phyloP scores from a whole-genome alignment of 2,797 vertebrate genomes.

The Dermochelys coriacea region DNA sequence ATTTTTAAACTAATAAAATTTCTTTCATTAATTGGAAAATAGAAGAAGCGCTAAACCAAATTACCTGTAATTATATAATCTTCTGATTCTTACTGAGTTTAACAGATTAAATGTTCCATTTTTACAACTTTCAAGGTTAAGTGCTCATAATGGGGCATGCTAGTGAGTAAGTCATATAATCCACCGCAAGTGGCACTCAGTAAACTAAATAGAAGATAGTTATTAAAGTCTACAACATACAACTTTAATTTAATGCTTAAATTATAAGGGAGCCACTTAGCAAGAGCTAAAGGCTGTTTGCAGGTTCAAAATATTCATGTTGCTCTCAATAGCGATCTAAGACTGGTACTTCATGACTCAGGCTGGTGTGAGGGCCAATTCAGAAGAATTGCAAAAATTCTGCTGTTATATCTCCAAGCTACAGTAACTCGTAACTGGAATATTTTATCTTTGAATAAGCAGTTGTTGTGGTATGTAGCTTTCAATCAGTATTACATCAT shows the following conservation, averaged over 20 bases:
- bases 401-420: constrained; percentile 33
- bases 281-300: constrained; percentile 70
- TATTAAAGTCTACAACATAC: constrained; percentile 68
- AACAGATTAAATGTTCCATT: constrained; percentile 78
- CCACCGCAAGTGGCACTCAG: constrained; percentile 68
- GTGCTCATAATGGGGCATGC: constrained; percentile 68
- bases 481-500: neutral
- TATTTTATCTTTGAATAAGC: constrained; percentile 16
- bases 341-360: constrained; percentile 35
- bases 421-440: neutral
- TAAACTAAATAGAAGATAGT: constrained; percentile 56
- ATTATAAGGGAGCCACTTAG: constrained; percentile 61
- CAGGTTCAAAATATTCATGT: constrained; percentile 67
- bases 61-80: constrained; percentile 76
- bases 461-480: neutral
- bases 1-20: constrained; percentile 62
- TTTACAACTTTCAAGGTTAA: constrained; percentile 73
- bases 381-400: constrained; percentile 53
- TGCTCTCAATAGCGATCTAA: constrained; percentile 68
- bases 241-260: constrained; percentile 69
- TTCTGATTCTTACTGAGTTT: constrained; percentile 72
- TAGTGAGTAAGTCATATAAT: constrained; percentile 61
- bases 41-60: constrained; percentile 56
- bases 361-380: constrained; percentile 49
- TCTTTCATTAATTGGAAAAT: constrained; percentile 66